phyloP scores from a whole-genome alignment of 2,113 vertebrate species.

The human region DNA sequence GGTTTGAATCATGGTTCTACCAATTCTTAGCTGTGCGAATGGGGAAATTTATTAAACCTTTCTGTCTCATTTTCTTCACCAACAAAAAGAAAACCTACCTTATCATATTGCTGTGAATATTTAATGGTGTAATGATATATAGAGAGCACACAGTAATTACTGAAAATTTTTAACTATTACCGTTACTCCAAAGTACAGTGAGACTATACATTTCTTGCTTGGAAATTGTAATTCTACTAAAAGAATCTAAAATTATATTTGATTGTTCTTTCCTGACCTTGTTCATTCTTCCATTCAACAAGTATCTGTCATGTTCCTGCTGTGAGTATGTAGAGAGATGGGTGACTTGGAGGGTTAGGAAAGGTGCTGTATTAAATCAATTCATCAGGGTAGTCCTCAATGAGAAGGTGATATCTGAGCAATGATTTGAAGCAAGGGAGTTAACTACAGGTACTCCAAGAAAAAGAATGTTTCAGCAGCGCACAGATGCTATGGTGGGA shows the following conservation, averaged over 20 bases:
- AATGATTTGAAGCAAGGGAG: not conserved
- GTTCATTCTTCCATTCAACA: not conserved
- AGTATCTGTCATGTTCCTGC: not conserved
- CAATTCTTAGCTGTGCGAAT: not conserved
- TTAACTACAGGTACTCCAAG: too few species aligned
- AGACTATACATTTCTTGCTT: not conserved
- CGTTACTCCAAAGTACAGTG: not conserved
- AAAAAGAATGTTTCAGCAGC: not conserved
- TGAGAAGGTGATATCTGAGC: not conserved
- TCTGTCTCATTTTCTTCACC: not conserved
- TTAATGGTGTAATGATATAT: not conserved
- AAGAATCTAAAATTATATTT: not conserved
- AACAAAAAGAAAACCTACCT: not conserved
- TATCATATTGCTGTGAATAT: not conserved
- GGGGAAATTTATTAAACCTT: not conserved
- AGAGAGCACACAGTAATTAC: not conserved
- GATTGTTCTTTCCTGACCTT: not conserved
- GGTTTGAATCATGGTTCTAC: not conserved
- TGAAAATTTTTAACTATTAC: not conserved
- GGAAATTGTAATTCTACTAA: not conserved
- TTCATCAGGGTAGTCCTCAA: not conserved
- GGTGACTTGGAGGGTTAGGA: not conserved
- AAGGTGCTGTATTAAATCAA: not conserved
- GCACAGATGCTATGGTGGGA: not conserved
- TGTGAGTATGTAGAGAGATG: not conserved